phyloP scores from a whole-genome alignment of 2,113 vertebrate genomes.

The Halichoeres trimaculatus region DNA sequence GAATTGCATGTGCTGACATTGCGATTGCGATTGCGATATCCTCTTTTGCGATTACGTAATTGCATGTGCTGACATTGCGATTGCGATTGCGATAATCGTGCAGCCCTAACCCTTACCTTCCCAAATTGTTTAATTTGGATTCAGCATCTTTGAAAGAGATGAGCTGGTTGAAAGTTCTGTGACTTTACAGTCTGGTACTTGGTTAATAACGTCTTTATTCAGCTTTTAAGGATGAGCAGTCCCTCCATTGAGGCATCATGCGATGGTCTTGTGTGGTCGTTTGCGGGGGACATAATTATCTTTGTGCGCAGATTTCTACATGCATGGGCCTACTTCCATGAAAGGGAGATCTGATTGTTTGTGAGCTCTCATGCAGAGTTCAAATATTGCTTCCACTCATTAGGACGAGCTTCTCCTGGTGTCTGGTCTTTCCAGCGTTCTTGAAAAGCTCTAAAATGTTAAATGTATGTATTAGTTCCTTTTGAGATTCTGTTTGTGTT shows the following conservation, averaged over 20 bases:
- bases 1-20: too few species aligned
- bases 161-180: background rate
- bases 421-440: conserved; percentile 5
- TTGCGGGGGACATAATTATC: conserved; percentile 29
- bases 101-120: too few species aligned
- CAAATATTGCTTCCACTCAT: conserved; percentile 21
- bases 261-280: background rate
- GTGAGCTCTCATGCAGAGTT: background rate
- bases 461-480: conserved; percentile 28
- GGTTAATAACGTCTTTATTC: background rate
- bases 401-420: background rate
- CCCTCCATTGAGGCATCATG: background rate
- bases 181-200: background rate
- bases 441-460: conserved; percentile 35
- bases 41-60: too few species aligned
- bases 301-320: conserved; percentile 8
- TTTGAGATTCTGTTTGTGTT: conserved; percentile 62
- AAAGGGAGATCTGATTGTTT: background rate
- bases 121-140: too few species aligned
- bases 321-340: background rate
- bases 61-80: too few species aligned
- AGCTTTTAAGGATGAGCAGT: background rate
- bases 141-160: background rate
- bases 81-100: too few species aligned
- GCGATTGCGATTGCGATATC: too few species aligned